These are phyloP conservation scores for Leptatherina wallacei DNA, from an alignment of 2,797 vertebrate species.

Conservation along the genomic window DNA sequence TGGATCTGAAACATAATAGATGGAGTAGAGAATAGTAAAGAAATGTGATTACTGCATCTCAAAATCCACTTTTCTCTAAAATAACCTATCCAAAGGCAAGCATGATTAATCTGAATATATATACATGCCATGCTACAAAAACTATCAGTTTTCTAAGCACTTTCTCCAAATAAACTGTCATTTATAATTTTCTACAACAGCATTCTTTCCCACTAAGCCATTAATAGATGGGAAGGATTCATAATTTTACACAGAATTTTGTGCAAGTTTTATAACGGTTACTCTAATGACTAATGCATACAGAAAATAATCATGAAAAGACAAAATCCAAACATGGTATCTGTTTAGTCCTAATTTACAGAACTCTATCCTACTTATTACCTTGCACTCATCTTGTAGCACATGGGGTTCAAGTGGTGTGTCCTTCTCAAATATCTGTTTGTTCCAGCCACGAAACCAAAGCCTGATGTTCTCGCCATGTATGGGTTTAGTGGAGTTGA, in stretches of 20 bases:
- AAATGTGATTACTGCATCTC: slow-evolving; percentile 2
- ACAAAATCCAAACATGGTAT: neutral
- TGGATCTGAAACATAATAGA: slow-evolving; percentile 84
- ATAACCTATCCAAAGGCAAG: neutral
- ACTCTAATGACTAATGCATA: neutral
- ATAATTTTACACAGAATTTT: neutral
- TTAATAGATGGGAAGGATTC: neutral
- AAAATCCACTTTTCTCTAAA: neutral
- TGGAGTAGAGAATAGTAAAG: neutral
- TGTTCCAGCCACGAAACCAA: slow-evolving; percentile 93
- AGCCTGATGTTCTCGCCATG: slow-evolving; percentile 63
- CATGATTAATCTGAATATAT: neutral
- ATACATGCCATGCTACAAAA: neutral
- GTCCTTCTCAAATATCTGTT: slow-evolving; percentile 89
- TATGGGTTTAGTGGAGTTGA: slow-evolving; percentile 53
- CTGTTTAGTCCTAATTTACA: neutral
- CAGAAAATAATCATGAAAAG: neutral
- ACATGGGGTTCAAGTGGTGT: slow-evolving; percentile 88
- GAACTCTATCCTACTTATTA: slow-evolving; percentile 67
- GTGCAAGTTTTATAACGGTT: neutral
- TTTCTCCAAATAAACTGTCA: neutral
- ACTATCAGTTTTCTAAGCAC: neutral
- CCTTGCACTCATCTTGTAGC: slow-evolving; percentile 93
- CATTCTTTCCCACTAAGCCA: neutral
- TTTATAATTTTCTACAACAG: neutral